Percentiles rank a stretch among this genome's conserved stretches.
phyloP scores from a whole-genome alignment of 2,888 invertebrate species.

The Pristionchus mayeri region DNA sequence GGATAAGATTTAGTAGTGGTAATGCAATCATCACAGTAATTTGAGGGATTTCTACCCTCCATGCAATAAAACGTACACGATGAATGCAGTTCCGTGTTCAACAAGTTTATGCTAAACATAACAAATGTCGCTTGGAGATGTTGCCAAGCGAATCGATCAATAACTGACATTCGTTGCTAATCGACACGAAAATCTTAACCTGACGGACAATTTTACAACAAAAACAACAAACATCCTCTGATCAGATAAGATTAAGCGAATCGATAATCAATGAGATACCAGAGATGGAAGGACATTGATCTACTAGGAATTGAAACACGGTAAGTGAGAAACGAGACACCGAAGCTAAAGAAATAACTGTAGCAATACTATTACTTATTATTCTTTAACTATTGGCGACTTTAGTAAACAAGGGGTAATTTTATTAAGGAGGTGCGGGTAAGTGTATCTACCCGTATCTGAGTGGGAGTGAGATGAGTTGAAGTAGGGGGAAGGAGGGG shows the following conservation, averaged over 20 bases:
- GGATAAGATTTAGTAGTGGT: background rate
- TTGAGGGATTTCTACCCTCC: background rate
- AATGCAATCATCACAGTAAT: background rate
- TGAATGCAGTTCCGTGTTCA: conserved; percentile 2
- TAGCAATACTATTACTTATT: conserved; percentile 33
- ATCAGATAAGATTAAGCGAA: conserved; percentile 23
- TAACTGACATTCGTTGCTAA: background rate
- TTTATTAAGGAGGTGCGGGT: background rate
- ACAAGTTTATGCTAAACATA: conserved; percentile 32
- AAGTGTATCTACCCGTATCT: background rate
- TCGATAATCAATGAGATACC: background rate
- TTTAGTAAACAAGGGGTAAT: background rate
- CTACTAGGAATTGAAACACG: background rate
- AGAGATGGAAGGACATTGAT: background rate
- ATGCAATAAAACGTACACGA: background rate
- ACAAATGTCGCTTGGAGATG: background rate
- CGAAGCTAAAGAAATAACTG: background rate
- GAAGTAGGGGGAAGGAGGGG: conserved; percentile 2
- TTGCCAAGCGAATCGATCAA: background rate
- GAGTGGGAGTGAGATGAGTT: conserved; percentile 12
- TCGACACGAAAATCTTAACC: background rate
- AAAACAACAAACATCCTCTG: conserved; percentile 38
- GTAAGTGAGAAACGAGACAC: background rate
- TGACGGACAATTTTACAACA: conserved; percentile 18
- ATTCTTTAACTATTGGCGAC: conserved; percentile 4